Conservation (phyloP, 2,113 vertebrate species). For the Myrmecophaga tridactyla region DNA sequence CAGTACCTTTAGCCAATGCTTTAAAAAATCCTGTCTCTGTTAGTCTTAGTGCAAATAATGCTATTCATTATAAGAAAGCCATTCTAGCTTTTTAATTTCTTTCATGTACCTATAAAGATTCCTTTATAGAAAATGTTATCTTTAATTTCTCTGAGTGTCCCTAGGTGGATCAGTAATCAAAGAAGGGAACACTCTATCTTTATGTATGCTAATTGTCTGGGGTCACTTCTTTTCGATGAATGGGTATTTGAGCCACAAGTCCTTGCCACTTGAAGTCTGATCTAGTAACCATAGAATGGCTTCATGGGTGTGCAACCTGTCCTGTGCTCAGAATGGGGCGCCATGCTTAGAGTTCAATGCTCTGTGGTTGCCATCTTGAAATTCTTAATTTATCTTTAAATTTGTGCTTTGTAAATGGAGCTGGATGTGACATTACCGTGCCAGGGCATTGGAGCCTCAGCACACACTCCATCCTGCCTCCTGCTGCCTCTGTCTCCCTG, state of each 20-base stretch:
- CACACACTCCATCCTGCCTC: neutral
- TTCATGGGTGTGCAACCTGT: neutral
- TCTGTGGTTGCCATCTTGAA: neutral
- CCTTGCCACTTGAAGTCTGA: neutral
- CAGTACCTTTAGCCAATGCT: neutral
- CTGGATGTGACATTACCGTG: rapidly evolving
- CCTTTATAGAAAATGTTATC: neutral
- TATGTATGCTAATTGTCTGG: neutral
- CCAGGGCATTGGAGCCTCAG: neutral
- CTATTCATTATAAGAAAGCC: neutral
- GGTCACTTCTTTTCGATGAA: neutral
- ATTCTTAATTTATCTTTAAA: neutral
- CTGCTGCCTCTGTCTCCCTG: neutral
- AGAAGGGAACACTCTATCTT: neutral
- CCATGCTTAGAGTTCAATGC: neutral
- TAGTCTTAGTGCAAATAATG: neutral
- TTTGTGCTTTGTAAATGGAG: neutral
- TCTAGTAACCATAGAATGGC: neutral
- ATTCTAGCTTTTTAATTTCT: neutral
- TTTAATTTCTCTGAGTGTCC: neutral
- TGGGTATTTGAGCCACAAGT: neutral
- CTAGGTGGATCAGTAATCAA: neutral
- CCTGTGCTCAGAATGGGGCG: neutral
- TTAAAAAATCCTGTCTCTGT: no score
- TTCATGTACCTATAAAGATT: neutral